Conservation (phyloP, 2,797 vertebrate species). For the Cheirogaleus major region DNA sequence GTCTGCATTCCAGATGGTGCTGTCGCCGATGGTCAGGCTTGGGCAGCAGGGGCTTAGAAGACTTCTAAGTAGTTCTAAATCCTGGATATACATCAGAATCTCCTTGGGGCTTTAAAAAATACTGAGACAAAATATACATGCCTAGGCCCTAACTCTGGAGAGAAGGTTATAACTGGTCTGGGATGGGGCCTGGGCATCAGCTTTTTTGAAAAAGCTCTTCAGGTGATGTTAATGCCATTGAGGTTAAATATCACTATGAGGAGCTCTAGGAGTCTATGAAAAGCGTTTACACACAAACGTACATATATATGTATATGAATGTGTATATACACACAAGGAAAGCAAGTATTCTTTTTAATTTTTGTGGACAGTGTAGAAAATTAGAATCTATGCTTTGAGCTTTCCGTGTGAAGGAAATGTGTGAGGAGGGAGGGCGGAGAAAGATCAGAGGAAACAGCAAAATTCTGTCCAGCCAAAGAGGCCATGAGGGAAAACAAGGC, state of each 20-base stretch:
- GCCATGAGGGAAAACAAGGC: background rate
- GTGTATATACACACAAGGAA: background rate
- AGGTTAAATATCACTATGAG: background rate
- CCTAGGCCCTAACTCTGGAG: background rate
- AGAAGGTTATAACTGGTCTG: background rate
- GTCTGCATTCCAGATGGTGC: background rate
- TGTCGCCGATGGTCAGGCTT: background rate
- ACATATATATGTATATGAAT: background rate
- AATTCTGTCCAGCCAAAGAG: background rate
- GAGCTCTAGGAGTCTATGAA: background rate
- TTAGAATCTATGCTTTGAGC: background rate
- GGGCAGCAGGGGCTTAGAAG: background rate
- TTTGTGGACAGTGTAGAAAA: slow-evolving; percentile 7
- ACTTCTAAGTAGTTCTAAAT: background rate
- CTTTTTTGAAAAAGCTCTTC: background rate
- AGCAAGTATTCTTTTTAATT: background rate
- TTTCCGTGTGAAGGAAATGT: background rate
- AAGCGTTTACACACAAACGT: background rate
- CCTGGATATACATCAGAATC: background rate
- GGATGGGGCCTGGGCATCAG: background rate
- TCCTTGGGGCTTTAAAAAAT: background rate
- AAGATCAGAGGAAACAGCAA: background rate
- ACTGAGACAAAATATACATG: background rate
- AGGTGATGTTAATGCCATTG: background rate
- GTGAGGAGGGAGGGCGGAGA: background rate